Percentiles rank a stretch among this genome's conserved stretches.
Evolutionary conservation across 2,888 invertebrate genomes (phyloP).

Genomic region (Drosophila paranaensis): DNA sequence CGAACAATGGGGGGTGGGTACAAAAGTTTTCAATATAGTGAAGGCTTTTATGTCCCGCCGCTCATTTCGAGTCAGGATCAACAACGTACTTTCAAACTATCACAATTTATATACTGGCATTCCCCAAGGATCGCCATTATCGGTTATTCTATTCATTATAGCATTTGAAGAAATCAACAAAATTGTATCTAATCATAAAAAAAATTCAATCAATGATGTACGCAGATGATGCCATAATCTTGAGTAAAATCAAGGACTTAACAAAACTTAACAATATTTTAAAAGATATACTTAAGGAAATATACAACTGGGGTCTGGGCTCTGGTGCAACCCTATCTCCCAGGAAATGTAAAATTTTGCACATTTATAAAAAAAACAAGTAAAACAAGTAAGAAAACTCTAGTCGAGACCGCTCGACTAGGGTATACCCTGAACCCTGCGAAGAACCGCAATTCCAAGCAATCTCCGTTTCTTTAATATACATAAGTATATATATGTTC

Average conservation of each 20-base stretch:
- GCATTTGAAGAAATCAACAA: constrained; percentile 26
- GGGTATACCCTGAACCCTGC: too few species aligned
- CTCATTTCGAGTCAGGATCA: constrained; percentile 19
- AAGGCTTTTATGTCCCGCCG: constrained; percentile 25
- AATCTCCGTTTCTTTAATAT: too few species aligned
- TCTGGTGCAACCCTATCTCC: constrained; percentile 1
- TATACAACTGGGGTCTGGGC: neutral
- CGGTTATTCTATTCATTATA: constrained; percentile 25
- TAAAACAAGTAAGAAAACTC: too few species aligned
- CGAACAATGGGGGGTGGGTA: neutral
- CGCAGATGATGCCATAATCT: constrained; percentile 9
- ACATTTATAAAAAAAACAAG: too few species aligned
- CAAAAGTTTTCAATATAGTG: constrained; percentile 18
- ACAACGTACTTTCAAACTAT: constrained; percentile 18
- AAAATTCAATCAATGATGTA: constrained; percentile 6
- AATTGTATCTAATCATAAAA: constrained; percentile 18
- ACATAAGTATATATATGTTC: too few species aligned
- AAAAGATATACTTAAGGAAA: constrained; percentile 4
- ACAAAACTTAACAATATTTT: constrained; percentile 7
- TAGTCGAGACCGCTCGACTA: too few species aligned
- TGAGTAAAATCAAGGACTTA: neutral
- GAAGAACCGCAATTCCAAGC: too few species aligned
- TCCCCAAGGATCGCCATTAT: constrained; percentile 28
- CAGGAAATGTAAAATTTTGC: too few species aligned
- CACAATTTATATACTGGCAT: constrained; percentile 21